Conservation (phyloP, 2,888 invertebrate genomes). For the Dasypogon diadema region DNA sequence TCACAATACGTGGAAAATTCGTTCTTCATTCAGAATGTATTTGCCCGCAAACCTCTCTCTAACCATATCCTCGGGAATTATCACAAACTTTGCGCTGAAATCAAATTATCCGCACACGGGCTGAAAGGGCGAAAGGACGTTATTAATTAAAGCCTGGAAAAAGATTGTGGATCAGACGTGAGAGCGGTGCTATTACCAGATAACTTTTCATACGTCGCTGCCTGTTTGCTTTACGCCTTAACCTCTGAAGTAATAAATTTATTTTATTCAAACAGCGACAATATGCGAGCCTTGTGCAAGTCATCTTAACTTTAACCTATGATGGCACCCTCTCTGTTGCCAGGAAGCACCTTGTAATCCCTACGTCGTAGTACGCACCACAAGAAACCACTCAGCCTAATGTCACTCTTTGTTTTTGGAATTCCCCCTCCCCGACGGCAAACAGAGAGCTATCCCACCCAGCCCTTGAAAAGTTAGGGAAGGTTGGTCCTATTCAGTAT, state of each 20-base stretch:
- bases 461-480: neutral
- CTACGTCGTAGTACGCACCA: neutral
- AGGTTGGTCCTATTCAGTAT: constrained; percentile 2
- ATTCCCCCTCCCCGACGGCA: neutral
- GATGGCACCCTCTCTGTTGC: constrained; percentile 11
- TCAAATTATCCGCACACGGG: constrained; percentile 20
- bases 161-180: neutral
- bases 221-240: neutral
- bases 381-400: no score
- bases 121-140: constrained; percentile 9
- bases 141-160: constrained; percentile 23
- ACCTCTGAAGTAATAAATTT: constrained; percentile 23
- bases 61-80: constrained; percentile 2
- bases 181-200: neutral
- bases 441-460: no score
- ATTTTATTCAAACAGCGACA: neutral
- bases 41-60: neutral
- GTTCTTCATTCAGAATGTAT: neutral
- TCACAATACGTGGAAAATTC: neutral
- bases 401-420: neutral
- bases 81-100: constrained; percentile 10
- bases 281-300: neutral
- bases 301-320: neutral
- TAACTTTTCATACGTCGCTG: neutral
- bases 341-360: neutral